Conservation (phyloP, 1,140 invertebrate genomes). For the Diachasmimorpha longicaudata region DNA sequence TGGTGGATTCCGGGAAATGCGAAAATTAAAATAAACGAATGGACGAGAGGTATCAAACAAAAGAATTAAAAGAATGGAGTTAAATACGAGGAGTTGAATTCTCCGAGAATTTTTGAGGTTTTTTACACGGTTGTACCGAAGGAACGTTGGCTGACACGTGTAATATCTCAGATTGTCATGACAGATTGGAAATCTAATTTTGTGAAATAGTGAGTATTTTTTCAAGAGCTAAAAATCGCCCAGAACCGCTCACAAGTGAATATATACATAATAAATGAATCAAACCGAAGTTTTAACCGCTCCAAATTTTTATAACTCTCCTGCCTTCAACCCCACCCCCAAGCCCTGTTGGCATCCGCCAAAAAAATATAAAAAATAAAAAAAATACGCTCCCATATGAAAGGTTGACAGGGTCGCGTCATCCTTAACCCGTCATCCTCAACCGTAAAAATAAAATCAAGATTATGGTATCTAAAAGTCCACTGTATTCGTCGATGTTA, state of each 20-base stretch:
- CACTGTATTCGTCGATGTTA: background rate
- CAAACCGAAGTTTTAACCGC: background rate
- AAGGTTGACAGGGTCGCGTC: background rate
- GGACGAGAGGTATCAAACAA: background rate
- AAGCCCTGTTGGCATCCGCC: no score
- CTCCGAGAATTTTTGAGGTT: background rate
- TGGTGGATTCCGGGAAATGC: slow-evolving; percentile 11
- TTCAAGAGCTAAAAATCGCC: background rate
- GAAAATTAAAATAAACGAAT: slow-evolving; percentile 22
- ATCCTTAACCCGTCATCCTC: background rate
- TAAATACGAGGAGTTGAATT: background rate
- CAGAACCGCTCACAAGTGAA: background rate
- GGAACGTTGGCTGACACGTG: background rate
- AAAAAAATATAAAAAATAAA: no score
- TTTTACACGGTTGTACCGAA: background rate
- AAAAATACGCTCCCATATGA: background rate
- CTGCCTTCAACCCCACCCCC: background rate
- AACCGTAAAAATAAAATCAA: background rate
- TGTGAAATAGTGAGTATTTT: background rate
- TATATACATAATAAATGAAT: background rate
- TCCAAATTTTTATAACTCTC: background rate
- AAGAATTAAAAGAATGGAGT: background rate
- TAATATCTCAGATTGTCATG: no score
- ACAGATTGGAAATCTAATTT: background rate
- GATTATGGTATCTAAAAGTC: background rate